Percentiles rank a stretch among this genome's conserved stretches.
Evolutionary conservation across 2,888 invertebrate species (phyloP).

Genomic region (Uloborus plumipes): DNA sequence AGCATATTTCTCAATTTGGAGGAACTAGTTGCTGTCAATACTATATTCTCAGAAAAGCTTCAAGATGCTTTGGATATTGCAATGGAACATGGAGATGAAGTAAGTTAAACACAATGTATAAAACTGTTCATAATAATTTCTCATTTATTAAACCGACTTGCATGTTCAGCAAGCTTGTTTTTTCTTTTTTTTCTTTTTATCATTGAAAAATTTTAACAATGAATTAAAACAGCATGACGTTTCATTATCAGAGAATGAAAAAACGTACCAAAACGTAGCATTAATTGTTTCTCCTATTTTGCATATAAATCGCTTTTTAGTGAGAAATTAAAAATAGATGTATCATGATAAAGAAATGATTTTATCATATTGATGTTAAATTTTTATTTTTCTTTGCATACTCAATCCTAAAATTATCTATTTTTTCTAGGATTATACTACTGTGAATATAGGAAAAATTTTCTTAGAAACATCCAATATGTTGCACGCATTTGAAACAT

Average conservation of each 20-base stretch:
- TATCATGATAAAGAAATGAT: no score
- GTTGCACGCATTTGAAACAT: conserved; percentile 94
- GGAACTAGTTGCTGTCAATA: conserved; percentile 83
- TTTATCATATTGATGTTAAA: background rate
- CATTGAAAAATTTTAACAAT: background rate
- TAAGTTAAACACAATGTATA: conserved; percentile 47
- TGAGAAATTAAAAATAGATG: no score
- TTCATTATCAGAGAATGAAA: background rate
- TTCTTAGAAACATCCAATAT: conserved; percentile 89
- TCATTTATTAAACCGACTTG: no score
- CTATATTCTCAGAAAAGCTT: conserved; percentile 86
- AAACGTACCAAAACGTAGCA: no score
- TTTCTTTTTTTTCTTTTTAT: background rate
- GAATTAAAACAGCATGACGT: background rate
- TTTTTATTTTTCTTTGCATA: background rate
- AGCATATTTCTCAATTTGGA: conserved; percentile 94
- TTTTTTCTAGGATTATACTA: conserved; percentile 78
- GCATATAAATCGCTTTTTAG: background rate
- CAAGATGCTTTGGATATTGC: conserved; percentile 89
- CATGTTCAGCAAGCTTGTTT: background rate
- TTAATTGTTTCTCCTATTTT: background rate
- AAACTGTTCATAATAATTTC: background rate
- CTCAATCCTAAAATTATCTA: background rate
- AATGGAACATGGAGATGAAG: conserved; percentile 75
- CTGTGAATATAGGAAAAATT: conserved; percentile 90